Base-by-base conservation (phyloP, 2,888 invertebrate genomes). In the Drosophila siamana region DNA sequence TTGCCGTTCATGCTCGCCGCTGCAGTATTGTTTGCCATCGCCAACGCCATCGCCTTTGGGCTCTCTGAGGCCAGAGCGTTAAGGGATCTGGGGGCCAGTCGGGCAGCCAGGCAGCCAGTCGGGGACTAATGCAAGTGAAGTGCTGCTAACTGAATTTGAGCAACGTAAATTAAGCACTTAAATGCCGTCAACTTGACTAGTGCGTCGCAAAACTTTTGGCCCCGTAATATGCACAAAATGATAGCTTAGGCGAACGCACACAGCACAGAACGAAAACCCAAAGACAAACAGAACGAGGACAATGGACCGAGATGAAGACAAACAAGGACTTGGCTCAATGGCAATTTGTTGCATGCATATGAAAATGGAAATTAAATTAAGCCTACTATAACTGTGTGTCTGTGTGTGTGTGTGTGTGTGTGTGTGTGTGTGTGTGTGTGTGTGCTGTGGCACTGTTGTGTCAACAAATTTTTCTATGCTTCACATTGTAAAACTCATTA, bases 401-500 rank as follows among this genome's bases (percentile, higher is more conserved):
- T 57, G 41, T 43, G 11, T 38, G 15, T 40, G 28, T 33, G 19
- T 13, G 16, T 46, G 38, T 46, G 30, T 60, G 51, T 46, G 50
- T 48, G 24, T 43, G 50, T 56, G 24, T 30, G 36, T 44, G 36
- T 36, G 51, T 33, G 33, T 57, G 24, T 43, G 50, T 56, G 24
- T 30, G 36, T 44, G 36, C n/a, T 46, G 50, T 59, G 47, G 40
- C 51, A 57, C 68, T 75, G 63, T 78, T 70, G 74, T 62, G 73
- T 83, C 78, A 83, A 81, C 85, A 84, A 61, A 69, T 68, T 64
- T 65, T 71, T 73, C 50, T 65, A 56, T 78, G 69, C 69, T 70
- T 65, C 54, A 77, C 82, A 78, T 76, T 83, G 88, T 86, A 86
- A 83, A 83, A 88, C 83, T 88, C 86, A 83, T 83, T 88, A 82